Base-by-base conservation (phyloP, 2,797 vertebrate genomes). In the Coccyzus lansbergi region DNA sequence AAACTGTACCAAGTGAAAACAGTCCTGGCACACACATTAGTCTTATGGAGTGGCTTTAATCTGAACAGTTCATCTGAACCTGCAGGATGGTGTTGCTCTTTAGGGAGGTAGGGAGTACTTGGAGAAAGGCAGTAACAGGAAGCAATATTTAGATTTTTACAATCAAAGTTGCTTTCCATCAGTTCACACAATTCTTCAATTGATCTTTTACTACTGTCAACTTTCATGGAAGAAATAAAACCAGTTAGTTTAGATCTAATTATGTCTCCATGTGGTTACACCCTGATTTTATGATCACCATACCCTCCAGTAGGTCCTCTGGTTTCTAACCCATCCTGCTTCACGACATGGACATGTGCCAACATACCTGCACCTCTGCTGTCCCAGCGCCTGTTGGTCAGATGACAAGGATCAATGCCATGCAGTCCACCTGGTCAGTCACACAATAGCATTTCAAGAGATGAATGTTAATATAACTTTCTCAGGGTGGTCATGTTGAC, bases 1-100 rank as follows among this genome's bases (percentile, higher is more conserved):
- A 92, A 94, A 84, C 28, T 28, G 18, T 34, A 92, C 18, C 21
- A 72, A 69, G 58, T 48, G 88, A 88, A 38, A 91, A 58, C 15
- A 72, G n/a, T 40, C 36, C 62, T 82, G 52, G 63, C 48, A 67
- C 16, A 18, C 38, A 31, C 8, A 1, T 72, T 65, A 48, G 22
- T 69, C 51, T 90, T 80, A 34, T 22, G 56, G 72, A 91, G 36
- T 33, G 29, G 59, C 42, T 95, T 94, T 56, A 81, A 93, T 63
- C 83, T 81, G 69, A 93, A 78, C 29, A 65, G 70, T 10, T 78
- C 82, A 51, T 51, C 25, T 55, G 34, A 72, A 72, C 48, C 72
- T 51, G 51, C 58, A 82, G 76, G 51, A 79, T 12, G 83, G 29
- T 52, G n/a, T 52, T 68, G 29, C 44, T 82, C 65, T 83, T 86